Evolutionary conservation across 2,113 vertebrate genomes (phyloP), one percentile per base, ranked within the genome.

Genomic region (Mungos mungo): DNA sequence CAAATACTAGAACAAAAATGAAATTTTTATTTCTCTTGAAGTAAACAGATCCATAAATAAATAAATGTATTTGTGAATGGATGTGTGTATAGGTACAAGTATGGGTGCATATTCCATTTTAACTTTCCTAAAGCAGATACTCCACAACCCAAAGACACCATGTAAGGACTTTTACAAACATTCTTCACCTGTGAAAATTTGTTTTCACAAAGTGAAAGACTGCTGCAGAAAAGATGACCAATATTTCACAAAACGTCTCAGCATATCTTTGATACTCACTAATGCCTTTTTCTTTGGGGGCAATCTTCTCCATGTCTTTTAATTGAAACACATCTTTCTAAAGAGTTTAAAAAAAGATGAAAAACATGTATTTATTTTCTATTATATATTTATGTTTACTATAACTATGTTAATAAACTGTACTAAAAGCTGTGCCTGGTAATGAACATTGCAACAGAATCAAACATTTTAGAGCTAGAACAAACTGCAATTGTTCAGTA

Each of bases 271-370:
- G 93, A 97, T 96, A 99, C 99, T 99, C 98, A 99, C 99, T 99
- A 98, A 99, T 99, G 93, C 99, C 99, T 98, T 99, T 99, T 95
- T 99, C 98, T 98, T 99, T 99, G 1, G 99, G 99, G 88, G 99
- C 99, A 93, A 99, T 99, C 99, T 99, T 99, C 98, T 99, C 99
- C 72, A 99, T 98, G 98, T 99, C 99, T 98, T 99, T 99, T 88
- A 99, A 98, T 95, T 99, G 99, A 98, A 99, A 99, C 88, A 99
- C 99, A 98, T 99, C 99, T 99, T 99, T 99, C 99, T 99, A 98
- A 98, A 98, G 47, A 88, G 47, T 93, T 74, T 45, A 97, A 80
- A 96, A 80, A 71, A 93, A 97, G 12, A 54, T 74, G 4, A 90
- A 84, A 95, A 85, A 45, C 19, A 84, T 8, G 7, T 13, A 65